Percentiles rank a stretch among this genome's conserved stretches.
Conservation (phyloP, 2,797 vertebrate genomes). For the Darevskia mixta region DNA sequence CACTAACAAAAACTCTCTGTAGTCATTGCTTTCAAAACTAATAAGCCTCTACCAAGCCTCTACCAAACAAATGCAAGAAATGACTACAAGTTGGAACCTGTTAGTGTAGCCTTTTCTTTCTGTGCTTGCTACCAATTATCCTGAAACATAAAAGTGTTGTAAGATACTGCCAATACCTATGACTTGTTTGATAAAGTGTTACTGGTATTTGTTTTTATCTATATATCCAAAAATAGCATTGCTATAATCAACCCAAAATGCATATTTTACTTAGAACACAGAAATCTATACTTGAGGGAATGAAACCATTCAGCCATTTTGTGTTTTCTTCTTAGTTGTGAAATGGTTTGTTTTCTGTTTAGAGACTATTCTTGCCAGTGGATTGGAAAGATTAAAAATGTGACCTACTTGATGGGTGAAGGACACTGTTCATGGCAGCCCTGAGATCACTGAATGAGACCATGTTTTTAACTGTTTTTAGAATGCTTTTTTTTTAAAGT, state of each 20-base stretch:
- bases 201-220: not conserved
- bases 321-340: no score
- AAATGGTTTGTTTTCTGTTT: no score
- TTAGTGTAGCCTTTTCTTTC: not conserved
- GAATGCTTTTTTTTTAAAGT: no score
- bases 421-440: no score
- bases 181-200: not conserved
- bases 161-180: not conserved
- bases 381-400: no score
- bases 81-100: not conserved
- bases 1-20: not conserved
- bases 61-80: not conserved
- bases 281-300: no score
- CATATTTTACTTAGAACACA: not conserved
- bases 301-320: no score
- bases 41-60: not conserved
- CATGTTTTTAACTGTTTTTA: no score
- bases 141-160: not conserved
- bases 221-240: not conserved
- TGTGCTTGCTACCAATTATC: not conserved
- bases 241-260: not conserved
- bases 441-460: no score
- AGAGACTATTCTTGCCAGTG: no score
- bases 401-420: no score
- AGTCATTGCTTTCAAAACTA: not conserved